Evolutionary conservation across 2,113 vertebrate genomes (phyloP).

Genomic region (Odontophorus gujanensis): DNA sequence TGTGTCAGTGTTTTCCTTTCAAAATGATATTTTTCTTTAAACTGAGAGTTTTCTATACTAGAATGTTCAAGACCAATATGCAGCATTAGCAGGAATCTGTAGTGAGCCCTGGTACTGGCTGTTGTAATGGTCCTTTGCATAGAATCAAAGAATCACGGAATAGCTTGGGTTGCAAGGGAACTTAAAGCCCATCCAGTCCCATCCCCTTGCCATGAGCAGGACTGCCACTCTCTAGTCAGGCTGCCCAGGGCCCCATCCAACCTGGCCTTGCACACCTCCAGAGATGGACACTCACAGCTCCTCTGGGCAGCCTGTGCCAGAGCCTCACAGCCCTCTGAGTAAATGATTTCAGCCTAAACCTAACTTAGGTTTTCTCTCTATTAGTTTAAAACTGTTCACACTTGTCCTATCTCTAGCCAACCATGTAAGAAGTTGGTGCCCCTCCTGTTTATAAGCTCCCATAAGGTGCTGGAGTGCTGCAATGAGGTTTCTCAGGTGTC

Average conservation of each 20-base stretch:
- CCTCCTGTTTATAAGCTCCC: not conserved
- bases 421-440: not conserved
- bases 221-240: not conserved
- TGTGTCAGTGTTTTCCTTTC: not conserved
- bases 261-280: not conserved
- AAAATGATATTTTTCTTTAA: not conserved
- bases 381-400: not conserved
- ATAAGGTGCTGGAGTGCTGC: not conserved
- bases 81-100: accelerated
- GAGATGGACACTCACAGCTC: not conserved
- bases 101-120: not conserved
- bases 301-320: not conserved
- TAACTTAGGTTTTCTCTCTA: not conserved
- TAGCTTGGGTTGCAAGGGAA: not conserved
- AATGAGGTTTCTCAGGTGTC: not conserved
- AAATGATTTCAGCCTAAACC: not conserved
- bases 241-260: no score
- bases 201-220: not conserved
- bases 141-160: not conserved
- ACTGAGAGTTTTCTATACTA: not conserved
- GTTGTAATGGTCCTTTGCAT: not conserved
- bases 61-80: not conserved
- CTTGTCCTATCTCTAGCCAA: not conserved
- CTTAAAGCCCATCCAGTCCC: not conserved
- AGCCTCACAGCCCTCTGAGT: not conserved